phyloP scores from a whole-genome alignment of 2,113 vertebrate species.

The Empidonax alnorum region DNA sequence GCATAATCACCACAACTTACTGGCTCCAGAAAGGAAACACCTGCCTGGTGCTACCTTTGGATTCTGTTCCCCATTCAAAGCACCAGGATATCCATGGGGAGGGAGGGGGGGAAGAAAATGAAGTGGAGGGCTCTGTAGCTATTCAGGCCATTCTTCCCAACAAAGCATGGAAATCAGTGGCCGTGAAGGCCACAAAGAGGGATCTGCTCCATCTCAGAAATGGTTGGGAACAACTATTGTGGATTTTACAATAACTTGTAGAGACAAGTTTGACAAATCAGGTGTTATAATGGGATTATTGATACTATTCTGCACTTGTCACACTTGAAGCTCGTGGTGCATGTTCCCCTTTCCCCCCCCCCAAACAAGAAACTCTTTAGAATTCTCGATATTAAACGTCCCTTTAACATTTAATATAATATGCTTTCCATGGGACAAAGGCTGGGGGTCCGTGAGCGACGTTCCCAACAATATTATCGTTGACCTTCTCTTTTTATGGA shows the following conservation, averaged over 20 bases:
- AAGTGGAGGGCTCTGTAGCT: neutral
- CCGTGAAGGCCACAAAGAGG: constrained; percentile 3
- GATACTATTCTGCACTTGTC: constrained; percentile 42
- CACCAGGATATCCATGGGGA: neutral
- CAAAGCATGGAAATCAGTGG: constrained; percentile 52
- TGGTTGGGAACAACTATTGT: constrained; percentile 3
- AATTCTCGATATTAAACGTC: constrained; percentile 31
- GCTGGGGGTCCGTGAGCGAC: neutral
- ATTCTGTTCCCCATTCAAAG: neutral
- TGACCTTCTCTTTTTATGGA: constrained; percentile 20
- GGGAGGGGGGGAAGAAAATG: neutral
- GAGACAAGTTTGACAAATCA: constrained; percentile 62
- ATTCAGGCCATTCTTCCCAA: constrained; percentile 40
- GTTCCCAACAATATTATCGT: neutral
- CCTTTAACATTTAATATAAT: constrained; percentile 22
- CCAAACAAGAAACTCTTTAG: constrained; percentile 9
- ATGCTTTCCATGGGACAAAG: neutral
- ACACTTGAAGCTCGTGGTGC: neutral
- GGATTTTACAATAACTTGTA: constrained; percentile 35
- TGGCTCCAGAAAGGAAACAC: constrained; percentile 23
- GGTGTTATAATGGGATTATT: constrained; percentile 65
- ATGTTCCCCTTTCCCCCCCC: neutral
- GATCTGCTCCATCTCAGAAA: constrained; percentile 40
- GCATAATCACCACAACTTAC: neutral
- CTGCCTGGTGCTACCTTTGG: constrained; percentile 35